Evolutionary conservation across 2,888 invertebrate genomes (phyloP), one percentile per base, ranked within the genome.

Genomic region (Achlya flavicornis): DNA sequence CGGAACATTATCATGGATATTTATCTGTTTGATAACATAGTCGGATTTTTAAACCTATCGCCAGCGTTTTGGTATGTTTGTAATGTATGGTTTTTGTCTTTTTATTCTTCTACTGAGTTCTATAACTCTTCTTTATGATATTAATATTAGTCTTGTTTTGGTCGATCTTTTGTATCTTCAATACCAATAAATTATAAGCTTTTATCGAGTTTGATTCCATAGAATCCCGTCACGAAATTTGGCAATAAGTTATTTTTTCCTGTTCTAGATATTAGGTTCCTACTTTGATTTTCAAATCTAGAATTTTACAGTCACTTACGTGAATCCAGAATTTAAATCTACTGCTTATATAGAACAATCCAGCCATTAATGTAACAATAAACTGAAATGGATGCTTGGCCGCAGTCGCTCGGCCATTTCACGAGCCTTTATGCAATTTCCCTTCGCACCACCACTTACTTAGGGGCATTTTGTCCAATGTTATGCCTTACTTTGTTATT

Each of bases 291-390:
- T 46, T 6, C n/a, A 46, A 46, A n/a, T 46, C 14, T n/a, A 46
- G 7, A 46, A n/a, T n/a, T 43, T 41, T 10, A 41, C 3, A 41
- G 10, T 12, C 26, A 26, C 2, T 14, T 5, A 43, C 43, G 43
- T 43, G 4, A 43, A 3, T n/a, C n/a, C 46, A 5, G 46, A 46
- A 46, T n/a, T 14, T 46, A 41, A 41, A 46, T 46, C n/a, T n/a
- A n/a, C n/a, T 48, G 19, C 16, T 48, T 19, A 53, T 8, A 19
- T 19, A 19, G 19, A 19, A 53, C 53, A 16, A 53, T 19, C 10
- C 2, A n/a, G 16, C 70, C 72, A 76, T 81, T 79, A 76, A 73
- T 74, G 71, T 63, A 62, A 70, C 74, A 73, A 74, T 74, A 78
- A 76, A 78, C 68, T 59, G 66, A 65, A 80, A 79, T 71, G 74